Percentiles rank a stretch among this genome's conserved stretches.
phyloP scores from a whole-genome alignment of 2,888 invertebrate genomes.

The Eupithecia subumbrata region DNA sequence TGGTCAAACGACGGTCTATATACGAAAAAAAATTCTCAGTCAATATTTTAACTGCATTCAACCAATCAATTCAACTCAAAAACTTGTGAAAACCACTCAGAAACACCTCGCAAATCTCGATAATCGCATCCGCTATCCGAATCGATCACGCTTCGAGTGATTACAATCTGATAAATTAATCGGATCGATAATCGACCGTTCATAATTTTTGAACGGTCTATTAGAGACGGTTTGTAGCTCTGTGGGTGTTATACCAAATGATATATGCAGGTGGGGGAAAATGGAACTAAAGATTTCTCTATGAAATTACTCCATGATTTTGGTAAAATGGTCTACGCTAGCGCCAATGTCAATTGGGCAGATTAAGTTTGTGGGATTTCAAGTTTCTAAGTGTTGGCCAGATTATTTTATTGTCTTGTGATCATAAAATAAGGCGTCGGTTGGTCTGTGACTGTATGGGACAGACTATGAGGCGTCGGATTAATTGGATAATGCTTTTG shows the following conservation, averaged over 20 bases:
- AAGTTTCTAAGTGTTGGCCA: slow-evolving; percentile 20
- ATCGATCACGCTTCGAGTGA: slow-evolving; percentile 58
- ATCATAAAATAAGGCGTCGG: neutral
- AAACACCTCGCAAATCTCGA: slow-evolving; percentile 28
- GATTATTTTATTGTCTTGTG: slow-evolving; percentile 26
- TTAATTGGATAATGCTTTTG: neutral
- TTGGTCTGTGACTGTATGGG: neutral
- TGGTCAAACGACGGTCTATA: too few species aligned
- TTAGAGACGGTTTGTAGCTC: slow-evolving; percentile 55
- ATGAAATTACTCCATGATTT: neutral
- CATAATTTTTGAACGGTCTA: slow-evolving; percentile 75
- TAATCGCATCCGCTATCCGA: slow-evolving; percentile 63
- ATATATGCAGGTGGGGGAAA: neutral
- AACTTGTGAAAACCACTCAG: slow-evolving; percentile 11
- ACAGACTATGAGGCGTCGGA: slow-evolving; percentile 14
- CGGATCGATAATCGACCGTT: slow-evolving; percentile 79
- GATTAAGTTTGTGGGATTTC: neutral
- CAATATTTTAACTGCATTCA: neutral
- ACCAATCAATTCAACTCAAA: neutral
- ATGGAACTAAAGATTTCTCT: neutral
- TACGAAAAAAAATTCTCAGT: too few species aligned
- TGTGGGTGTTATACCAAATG: slow-evolving; percentile 13
- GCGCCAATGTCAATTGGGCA: neutral
- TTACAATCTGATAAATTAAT: slow-evolving; percentile 82
- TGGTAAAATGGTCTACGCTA: neutral